phyloP scores from a whole-genome alignment of 2,888 invertebrate genomes.

The Colostygia pectinataria region DNA sequence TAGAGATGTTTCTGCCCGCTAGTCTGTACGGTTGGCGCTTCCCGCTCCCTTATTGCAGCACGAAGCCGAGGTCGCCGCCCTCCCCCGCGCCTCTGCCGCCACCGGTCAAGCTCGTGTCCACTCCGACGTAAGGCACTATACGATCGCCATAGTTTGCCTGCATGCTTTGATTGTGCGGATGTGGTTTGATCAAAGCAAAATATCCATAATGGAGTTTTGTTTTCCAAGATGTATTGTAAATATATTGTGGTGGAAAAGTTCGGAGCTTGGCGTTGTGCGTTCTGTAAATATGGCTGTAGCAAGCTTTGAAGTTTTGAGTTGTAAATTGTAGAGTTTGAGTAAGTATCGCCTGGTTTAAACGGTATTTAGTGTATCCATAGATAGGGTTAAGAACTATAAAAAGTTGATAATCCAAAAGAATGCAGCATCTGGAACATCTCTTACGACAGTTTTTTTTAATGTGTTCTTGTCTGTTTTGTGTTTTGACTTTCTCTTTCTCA shows the following conservation, averaged over 20 bases:
- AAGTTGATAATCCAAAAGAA: conserved; percentile 1
- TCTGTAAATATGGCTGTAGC: conserved; percentile 51
- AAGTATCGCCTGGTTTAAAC: conserved; percentile 21
- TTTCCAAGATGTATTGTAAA: conserved; percentile 55
- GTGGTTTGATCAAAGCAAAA: conserved; percentile 49
- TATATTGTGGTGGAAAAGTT: conserved; percentile 46
- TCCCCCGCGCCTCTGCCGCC: conserved; percentile 91
- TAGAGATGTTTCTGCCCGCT: conserved; percentile 84
- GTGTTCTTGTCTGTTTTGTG: conserved; percentile 36
- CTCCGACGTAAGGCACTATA: conserved; percentile 85
- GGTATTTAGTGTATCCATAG: conserved; percentile 5
- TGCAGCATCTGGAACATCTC: conserved; percentile 72
- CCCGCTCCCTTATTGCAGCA: conserved; percentile 98
- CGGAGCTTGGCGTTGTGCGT: conserved; percentile 58
- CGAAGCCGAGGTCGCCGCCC: conserved; percentile 91
- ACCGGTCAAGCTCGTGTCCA: conserved; percentile 89
- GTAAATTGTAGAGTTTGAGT: conserved; percentile 27
- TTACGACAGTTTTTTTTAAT: conserved; percentile 57
- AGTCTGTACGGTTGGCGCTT: conserved; percentile 98
- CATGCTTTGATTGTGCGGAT: conserved; percentile 78
- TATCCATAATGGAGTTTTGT: conserved; percentile 18
- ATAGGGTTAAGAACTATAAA: background rate
- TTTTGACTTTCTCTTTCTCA: conserved; percentile 27
- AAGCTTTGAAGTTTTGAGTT: conserved; percentile 32
- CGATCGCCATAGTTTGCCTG: conserved; percentile 62